Evolutionary conservation across 2,888 invertebrate species (phyloP), one percentile per base, ranked within the genome.

Genomic region (Dynastes maya): DNA sequence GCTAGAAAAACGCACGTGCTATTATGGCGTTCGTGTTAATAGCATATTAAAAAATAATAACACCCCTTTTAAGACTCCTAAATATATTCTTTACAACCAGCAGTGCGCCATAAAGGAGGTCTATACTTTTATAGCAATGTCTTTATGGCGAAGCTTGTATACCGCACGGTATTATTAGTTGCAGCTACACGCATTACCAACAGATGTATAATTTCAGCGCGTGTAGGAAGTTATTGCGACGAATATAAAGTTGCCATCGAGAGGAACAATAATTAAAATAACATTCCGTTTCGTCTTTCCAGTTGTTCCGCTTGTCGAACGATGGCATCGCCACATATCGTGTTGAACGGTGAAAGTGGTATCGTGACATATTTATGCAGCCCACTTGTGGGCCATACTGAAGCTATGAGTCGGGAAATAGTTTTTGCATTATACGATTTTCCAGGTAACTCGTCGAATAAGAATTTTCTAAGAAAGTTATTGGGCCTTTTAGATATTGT

Each of bases 261-360:
- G n/a, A 16, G n/a, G n/a, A n/a, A n/a, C n/a, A 55, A 68, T 13
- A 68, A 49, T 68, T 68, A 49, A 68, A 68, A 51, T 27, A 68
- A 49, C 45, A 45, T 68, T 68, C 13, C 68, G 27, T 45, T 45
- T 68, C 68, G 68, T 51, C 9, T 68, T 68, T 68, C 13, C 68
- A 16, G 27, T 13, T 11, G 22, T 67, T 51, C 0, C 11, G 45
- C 45, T 45, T 45, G 8, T 8, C 32, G 32, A 37, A 5, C 32
- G 6, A 2, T 45, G 8, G 11, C 11, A 8, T 11, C 8, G 27
- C 27, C 27, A 22, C 45, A n/a, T 68, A 49, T 51, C 45, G 49
- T 68, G 9, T 49, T 51, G 37, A 9, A 16, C n/a, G 22, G 11
- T 58, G 58, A 16, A 58, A 37, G 37, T 37, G 45, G 9, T 45